phyloP scores from a whole-genome alignment of 2,797 vertebrate species.

The Phoebastria nigripes region DNA sequence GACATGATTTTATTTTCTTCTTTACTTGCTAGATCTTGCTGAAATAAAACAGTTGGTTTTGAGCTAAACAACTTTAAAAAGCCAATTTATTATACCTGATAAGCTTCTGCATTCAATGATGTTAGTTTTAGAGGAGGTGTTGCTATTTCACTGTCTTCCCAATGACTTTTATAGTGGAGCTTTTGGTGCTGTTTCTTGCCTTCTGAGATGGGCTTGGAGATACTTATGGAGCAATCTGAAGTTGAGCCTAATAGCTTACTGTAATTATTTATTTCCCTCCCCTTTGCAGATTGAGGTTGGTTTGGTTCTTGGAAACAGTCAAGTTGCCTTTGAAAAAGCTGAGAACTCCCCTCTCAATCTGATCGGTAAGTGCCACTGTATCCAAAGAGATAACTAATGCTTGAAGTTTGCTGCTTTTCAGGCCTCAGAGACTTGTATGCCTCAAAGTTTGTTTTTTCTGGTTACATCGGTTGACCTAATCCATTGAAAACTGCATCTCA shows the following conservation, averaged over 20 bases:
- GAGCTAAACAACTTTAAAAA: background rate
- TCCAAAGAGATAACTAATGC: background rate
- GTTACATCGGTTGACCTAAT: background rate
- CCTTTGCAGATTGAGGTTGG: constrained; percentile 84
- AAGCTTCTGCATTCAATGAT: background rate
- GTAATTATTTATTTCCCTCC: constrained; percentile 9
- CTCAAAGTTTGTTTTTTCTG: background rate
- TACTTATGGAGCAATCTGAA: background rate
- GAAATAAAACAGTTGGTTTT: background rate
- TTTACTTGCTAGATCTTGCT: background rate
- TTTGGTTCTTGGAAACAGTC: constrained; percentile 89
- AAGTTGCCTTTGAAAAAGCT: constrained; percentile 95
- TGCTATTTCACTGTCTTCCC: background rate
- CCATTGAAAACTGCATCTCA: background rate
- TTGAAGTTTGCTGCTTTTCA: background rate
- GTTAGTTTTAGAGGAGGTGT: background rate
- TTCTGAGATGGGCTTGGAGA: background rate
- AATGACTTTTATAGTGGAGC: background rate
- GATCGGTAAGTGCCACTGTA: constrained; percentile 80
- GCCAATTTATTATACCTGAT: too few species aligned
- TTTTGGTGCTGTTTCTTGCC: background rate
- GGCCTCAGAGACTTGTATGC: background rate
- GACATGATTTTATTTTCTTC: background rate
- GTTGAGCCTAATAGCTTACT: background rate
- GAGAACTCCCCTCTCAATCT: constrained; percentile 90